Evolutionary conservation across 2,888 invertebrate species (phyloP), one percentile per base, ranked within the genome.

Genomic region (Coleophora flavipennella): DNA sequence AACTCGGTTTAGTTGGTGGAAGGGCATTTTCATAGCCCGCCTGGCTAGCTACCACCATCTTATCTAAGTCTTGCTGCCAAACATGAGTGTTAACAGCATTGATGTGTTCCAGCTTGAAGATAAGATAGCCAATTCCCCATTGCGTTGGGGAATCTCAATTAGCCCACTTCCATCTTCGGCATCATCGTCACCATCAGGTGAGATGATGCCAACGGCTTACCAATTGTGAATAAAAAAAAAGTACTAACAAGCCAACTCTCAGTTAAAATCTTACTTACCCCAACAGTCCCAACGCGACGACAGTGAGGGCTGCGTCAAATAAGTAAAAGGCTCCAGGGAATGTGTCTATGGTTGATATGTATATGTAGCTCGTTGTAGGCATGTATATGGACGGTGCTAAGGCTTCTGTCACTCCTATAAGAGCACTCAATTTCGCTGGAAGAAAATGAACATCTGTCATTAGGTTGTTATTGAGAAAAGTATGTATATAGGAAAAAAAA

Each of bases 351-450:
- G 88, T 88, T 10, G 67, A 59, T 38, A 76, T 67, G 57, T 88
- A 89, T 48, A 88, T 84, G 36, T 67, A 73, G 46, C 86, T 88
- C 12, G 87, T 87, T 2, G 86, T 59, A 0, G 88, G 87, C 64
- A 83, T 83, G 55, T 87, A 84, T 36, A 87, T 67, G 0, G 86
- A 84, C 0, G 86, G 85, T 0, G 86, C 87, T 36, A 88, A 59
- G 0, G 87, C 86, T 52, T 89, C 88, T 36, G 79, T 80, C 38
- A 89, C 84, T 10, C 87, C 88, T 36, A 88, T 84, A 13, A 89
- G 57, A 1, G 88, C 88, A 46, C 71, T 78, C 2, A 85, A 64
- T 51, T 83, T 84, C 0, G 83, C 84, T 85, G 70, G 27, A 70
- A 70, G 31, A 44, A 45, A 50, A 32, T 33, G 40, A 36, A 35